Conservation (phyloP, 2,113 vertebrate species). For the Oxygymnocypris stewartii region DNA sequence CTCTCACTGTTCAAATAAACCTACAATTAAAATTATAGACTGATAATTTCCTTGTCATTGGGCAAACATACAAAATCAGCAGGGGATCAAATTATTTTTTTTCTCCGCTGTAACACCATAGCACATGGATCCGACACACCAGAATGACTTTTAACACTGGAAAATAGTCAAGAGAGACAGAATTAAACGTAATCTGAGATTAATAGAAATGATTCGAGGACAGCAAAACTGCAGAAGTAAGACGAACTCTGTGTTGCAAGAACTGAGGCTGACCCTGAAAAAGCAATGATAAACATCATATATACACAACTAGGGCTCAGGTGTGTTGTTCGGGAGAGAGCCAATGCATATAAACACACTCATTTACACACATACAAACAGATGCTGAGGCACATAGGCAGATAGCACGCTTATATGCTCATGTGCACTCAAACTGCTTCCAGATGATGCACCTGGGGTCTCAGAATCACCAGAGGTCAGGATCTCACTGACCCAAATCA, state of each 20-base stretch:
- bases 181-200: background rate
- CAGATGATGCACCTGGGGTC: background rate
- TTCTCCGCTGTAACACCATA: background rate
- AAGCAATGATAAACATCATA: background rate
- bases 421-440: background rate
- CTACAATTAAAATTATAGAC: too few species aligned
- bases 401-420: background rate
- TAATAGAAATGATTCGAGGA: background rate
- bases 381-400: background rate
- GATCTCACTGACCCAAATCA: slow-evolving; percentile 15
- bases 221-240: background rate
- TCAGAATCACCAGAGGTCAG: background rate
- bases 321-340: slow-evolving; percentile 1
- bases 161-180: background rate
- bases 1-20: too few species aligned
- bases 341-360: background rate
- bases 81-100: too few species aligned
- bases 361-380: background rate
- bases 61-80: too few species aligned
- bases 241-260: background rate
- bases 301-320: background rate
- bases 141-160: background rate
- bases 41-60: too few species aligned
- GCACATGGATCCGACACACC: slow-evolving; percentile 1
- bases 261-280: background rate